Evolutionary conservation across 1,140 invertebrate species (phyloP), one percentile per base, ranked within the genome.

Genomic region (Drosophila nigromelanica): DNA sequence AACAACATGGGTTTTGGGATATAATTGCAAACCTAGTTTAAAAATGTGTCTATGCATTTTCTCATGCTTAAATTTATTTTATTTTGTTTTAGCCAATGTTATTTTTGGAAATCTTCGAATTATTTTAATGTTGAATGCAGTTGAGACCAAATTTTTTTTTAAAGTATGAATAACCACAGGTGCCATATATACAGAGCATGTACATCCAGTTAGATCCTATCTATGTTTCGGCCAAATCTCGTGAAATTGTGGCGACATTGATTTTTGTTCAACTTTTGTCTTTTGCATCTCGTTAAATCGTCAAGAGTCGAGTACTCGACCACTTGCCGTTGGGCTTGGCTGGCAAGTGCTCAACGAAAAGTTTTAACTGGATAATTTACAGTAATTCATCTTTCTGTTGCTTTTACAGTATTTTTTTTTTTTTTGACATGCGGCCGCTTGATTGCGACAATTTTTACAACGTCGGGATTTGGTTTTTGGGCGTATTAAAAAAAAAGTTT

Each of bases 381-480:
- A 89, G 82, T 83, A 87, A 87, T 87, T 87, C 79, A 87, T 87
- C 82, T 83, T 89, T 64, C 78, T 73, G 78, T 56, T 71, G 62
- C 69, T 80, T 80, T 77, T 78, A 58, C 55, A 21, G 30, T 51
- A 42, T 37, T 52, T 40, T 5, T 21, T 8, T 14, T 7, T 18
- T 4, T 35, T 30, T 35, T 45, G 70, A 59, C 56, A 56, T 64
- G 64, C 70, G 62, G 60, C 77, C 61, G 61, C 76, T 86, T 85
- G 81, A 85, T 85, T 85, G 81, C 81, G 77, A 80, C 81, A 85
- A 86, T 85, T 85, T 86, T 74, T 80, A 85, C 77, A 64, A 63
- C 73, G 78, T 81, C 69, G 58, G 78, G 50, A 63, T 81, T 77
- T 79, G 56, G 68, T 83, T 80, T 81, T 74, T 67, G 69, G 76